Evolutionary conservation across 2,797 vertebrate species (phyloP), one percentile per base, ranked within the genome.

Genomic region (Bufotes viridis): DNA sequence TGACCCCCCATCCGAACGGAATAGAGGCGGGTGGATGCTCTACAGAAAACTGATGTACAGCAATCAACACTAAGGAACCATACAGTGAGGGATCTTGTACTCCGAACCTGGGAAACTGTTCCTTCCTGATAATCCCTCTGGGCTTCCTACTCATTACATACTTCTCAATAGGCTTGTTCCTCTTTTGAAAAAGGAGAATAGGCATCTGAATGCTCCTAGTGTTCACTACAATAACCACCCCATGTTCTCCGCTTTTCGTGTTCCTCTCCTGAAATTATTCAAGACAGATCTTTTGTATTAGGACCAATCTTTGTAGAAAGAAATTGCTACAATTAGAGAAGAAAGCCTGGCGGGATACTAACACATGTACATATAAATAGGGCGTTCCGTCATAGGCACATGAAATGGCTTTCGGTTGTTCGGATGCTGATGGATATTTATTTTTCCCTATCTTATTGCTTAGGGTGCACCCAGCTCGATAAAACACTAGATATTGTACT

Each of bases 251-350:
- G 81, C 78, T 61, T 88, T 87, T 67, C 70, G n/a, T 60, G 63
- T 58, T 67, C 81, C 65, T 72, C 51, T 58, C 58, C 42, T 76
- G 42, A 67, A 76, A 87, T 83, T 20, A 87, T 65, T 84, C 61
- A 63, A 84, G 75, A 53, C 55, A 70, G 65, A 70, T 79, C 82
- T 80, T 84, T 88, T 88, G 74, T 88, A 61, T 60, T 34, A 4
- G 15, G 61, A 63, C 63, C 74, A 69, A n/a, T 78, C 74, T 70
- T 42, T 61, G 34, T 65, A 78, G 51, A 84, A 87, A 20, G 76
- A 58, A 88, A 88, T 80, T 88, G 65, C 76, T 72, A 74, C 72
- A 88, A 88, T 88, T 84, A 78, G 65, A 74, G 82, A 70, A 51
- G 42, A 83, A 67, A 88, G 22, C 87, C 63, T 63, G 20, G 61